Evolutionary conservation across 1,140 invertebrate genomes (phyloP).

Genomic region (Linepithema humile): DNA sequence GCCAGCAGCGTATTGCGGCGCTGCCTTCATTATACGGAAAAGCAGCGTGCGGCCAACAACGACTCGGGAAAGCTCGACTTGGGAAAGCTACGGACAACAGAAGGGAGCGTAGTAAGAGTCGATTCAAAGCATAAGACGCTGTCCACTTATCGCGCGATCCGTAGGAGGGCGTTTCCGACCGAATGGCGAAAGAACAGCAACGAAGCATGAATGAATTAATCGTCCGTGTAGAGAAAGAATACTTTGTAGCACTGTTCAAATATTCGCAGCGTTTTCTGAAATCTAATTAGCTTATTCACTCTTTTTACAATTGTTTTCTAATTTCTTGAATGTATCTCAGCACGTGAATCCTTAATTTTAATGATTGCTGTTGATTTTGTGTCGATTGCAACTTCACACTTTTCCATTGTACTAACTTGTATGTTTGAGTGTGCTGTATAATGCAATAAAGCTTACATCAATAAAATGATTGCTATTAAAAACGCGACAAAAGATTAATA

Average conservation of each 20-base stretch:
- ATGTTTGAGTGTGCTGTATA: background rate
- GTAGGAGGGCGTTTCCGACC: background rate
- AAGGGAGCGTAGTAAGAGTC: conserved; percentile 51
- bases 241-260: background rate
- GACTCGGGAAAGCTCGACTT: conserved; percentile 59
- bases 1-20: background rate
- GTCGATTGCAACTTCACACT: background rate
- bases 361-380: background rate
- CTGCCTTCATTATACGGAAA: conserved; percentile 57
- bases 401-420: background rate
- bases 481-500: background rate
- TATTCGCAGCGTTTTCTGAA: background rate
- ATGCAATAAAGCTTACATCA: background rate
- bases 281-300: background rate
- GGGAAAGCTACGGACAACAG: conserved; percentile 64
- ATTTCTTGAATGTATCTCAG: background rate
- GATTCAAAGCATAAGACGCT: conserved; percentile 56
- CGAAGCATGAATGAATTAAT: conserved; percentile 24
- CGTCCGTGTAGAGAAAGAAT: background rate
- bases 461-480: background rate
- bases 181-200: background rate
- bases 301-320: background rate
- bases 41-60: conserved; percentile 53
- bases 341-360: background rate
- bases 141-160: background rate